These are phyloP conservation scores for Acanthococcus lagerstroemiae DNA, from an alignment of 2,888 invertebrate species.

Conservation along the genomic window DNA sequence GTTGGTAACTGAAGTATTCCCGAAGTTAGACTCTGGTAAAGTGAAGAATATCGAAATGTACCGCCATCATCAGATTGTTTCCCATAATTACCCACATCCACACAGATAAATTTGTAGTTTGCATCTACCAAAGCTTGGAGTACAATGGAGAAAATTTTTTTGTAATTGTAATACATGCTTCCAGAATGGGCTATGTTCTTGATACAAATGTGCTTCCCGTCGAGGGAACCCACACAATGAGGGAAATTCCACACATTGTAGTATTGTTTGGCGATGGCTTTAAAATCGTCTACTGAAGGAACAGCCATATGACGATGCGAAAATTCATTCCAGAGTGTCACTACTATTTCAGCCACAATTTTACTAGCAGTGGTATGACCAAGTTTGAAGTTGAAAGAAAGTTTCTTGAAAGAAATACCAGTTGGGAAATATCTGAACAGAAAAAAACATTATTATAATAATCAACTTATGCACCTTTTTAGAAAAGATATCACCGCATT, in stretches of 20 bases:
- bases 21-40: not conserved
- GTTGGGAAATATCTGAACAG: no score
- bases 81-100: not conserved
- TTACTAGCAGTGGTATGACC: no score
- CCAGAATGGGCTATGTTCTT: not conserved
- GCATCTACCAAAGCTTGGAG: not conserved
- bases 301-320: no score
- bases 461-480: no score
- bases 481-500: no score
- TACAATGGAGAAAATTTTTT: not conserved
- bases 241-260: not conserved
- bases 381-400: no score
- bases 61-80: not conserved
- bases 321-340: no score
- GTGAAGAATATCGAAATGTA: not conserved
- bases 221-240: not conserved
- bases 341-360: no score
- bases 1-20: not conserved
- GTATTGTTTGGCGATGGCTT: not conserved
- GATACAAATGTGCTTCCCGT: not conserved
- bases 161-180: not conserved
- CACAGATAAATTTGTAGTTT: no score
- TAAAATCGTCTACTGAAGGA: no score
- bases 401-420: no score
- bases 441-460: no score